Conservation (phyloP, 2,888 invertebrate genomes). For the Drosophila sordidapex region DNA sequence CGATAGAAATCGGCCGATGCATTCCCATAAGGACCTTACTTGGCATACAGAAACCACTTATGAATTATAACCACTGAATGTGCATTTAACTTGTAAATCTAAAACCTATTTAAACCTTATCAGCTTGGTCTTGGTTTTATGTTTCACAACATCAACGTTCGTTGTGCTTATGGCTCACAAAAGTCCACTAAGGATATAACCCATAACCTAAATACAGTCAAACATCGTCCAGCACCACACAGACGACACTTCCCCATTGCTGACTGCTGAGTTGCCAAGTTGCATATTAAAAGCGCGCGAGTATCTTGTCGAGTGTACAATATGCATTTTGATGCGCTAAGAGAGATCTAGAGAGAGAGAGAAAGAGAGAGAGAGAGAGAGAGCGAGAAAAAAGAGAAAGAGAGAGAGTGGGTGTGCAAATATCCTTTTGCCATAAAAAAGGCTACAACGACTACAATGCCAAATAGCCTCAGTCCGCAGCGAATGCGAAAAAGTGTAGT, state of each 20-base stretch:
- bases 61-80: background rate
- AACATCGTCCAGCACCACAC: background rate
- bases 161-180: conserved; percentile 1
- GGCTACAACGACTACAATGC: conserved; percentile 51
- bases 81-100: background rate
- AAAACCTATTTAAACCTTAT: background rate
- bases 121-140: background rate
- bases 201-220: conserved; percentile 3
- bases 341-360: background rate
- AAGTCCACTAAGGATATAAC: conserved; percentile 3
- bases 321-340: conserved; percentile 73
- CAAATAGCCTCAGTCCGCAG: conserved; percentile 58
- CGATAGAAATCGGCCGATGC: background rate
- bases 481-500: background rate
- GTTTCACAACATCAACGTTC: conserved; percentile 1
- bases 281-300: conserved; percentile 68
- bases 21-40: background rate
- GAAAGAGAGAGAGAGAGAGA: background rate
- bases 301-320: conserved; percentile 73
- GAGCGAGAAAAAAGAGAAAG: accelerated
- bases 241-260: background rate
- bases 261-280: conserved; percentile 42
- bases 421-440: conserved; percentile 66
- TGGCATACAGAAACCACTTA: background rate
- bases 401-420: conserved; percentile 39